Conservation (phyloP, 2,113 vertebrate species). For the Erythrolamprus reginae region DNA sequence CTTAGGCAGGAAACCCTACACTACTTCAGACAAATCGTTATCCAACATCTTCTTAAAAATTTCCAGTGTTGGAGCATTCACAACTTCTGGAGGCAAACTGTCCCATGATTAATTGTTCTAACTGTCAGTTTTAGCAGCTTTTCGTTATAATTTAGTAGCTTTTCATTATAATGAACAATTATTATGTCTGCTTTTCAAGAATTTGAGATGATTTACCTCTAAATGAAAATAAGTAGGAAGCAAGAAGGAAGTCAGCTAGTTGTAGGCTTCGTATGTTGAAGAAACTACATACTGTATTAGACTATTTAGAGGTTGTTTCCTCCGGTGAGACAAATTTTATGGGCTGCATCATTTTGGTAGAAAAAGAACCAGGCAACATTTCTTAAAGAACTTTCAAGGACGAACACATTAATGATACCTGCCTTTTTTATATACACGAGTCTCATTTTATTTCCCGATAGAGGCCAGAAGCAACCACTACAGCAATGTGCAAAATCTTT, state of each 20-base stretch:
- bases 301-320: not conserved
- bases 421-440: not conserved
- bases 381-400: not conserved
- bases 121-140: no score
- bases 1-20: no score
- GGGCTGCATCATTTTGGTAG: not conserved
- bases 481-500: not conserved
- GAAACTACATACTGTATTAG: not conserved
- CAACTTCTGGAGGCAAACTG: no score
- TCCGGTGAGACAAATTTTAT: not conserved
- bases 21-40: no score
- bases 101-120: no score
- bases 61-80: no score
- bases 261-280: not conserved
- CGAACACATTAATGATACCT: not conserved
- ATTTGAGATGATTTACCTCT: not conserved
- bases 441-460: constrained; percentile 19
- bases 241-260: not conserved
- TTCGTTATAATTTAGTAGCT: no score
- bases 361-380: not conserved
- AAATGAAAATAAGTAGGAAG: not conserved
- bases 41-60: no score
- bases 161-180: not conserved
- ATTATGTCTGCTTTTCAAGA: not conserved
- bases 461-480: not conserved